Base-by-base conservation (phyloP, 2,888 invertebrate genomes). In the Leptarthrus brevirostris region DNA sequence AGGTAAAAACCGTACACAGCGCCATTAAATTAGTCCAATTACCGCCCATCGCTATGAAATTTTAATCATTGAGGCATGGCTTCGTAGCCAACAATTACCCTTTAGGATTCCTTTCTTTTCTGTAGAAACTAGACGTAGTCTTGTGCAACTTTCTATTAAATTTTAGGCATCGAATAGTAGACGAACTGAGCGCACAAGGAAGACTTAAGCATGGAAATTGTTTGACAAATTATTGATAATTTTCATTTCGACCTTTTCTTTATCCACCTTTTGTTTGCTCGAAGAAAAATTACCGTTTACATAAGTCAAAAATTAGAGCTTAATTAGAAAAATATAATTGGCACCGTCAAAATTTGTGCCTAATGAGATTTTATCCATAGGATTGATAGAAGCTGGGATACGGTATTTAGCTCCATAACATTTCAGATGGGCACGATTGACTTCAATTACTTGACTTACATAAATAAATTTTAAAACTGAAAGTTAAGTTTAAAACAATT, bases 61-160 rank as follows among this genome's bases (percentile, higher is more conserved):
- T 40, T 66, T 66, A 66, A 66, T 66, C 64, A 66, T 47, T 22
- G 47, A 66, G 47, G 47, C 64, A 47, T 47, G 47, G 64, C 26
- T n/a, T 14, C 22, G 16, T 20, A 20, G 47, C 24, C n/a, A 22
- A 34, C 47, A 58, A 58, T 58, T 58, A 58, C 36, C 58, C 36
- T 40, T 18, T 34, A 36, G 36, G 36, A 10, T 36, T 26, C 36
- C 58, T 36, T 36, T 8, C 6, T 26, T 36, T 49, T 16, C 18
- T 20, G 26, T 12, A 26, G 16, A 20, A 24, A 14, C 16, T 24
- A 44, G 24, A 64, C 16, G 20, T 3, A 47, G 47, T 66, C 64
- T 66, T 66, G 64, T 66, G 64, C 47, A 66, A 64, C 64, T 64
- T 64, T 64, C 64, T 64, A 44, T 64, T n/a, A 20, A 58, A 58